These are phyloP conservation scores for Cyphomyrmex costatus DNA, from an alignment of 1,140 invertebrate species.

Conservation along the genomic window DNA sequence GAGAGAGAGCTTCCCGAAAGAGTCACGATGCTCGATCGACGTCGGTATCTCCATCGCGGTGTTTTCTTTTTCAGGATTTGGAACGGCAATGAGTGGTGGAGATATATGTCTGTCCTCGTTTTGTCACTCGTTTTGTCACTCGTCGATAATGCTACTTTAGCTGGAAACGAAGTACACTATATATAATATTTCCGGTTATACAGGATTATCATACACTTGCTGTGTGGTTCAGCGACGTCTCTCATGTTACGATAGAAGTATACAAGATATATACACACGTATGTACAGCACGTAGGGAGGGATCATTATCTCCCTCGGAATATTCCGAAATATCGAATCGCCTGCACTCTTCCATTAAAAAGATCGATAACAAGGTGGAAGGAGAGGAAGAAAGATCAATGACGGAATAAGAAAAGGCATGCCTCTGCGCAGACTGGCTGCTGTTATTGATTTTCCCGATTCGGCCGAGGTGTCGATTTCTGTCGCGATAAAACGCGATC, in stretches of 20 bases:
- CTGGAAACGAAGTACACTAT: slow-evolving; percentile 62
- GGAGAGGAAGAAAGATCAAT: slow-evolving; percentile 51
- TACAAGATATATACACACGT: slow-evolving; percentile 80
- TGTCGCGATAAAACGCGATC: neutral
- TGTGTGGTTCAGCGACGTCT: slow-evolving; percentile 56
- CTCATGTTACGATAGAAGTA: slow-evolving; percentile 68
- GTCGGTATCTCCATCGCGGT: slow-evolving; percentile 1
- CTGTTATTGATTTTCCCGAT: slow-evolving; percentile 41
- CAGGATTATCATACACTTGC: slow-evolving; percentile 75
- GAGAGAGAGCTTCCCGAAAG: neutral
- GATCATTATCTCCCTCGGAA: slow-evolving; percentile 53
- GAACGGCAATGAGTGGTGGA: neutral
- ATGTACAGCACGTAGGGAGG: slow-evolving; percentile 71
- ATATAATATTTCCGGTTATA: slow-evolving; percentile 60
- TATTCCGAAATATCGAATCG: slow-evolving; percentile 65
- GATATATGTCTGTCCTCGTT: slow-evolving; percentile 19
- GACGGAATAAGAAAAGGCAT: slow-evolving; percentile 73
- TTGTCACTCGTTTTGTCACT: slow-evolving; percentile 21
- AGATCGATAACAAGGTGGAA: slow-evolving; percentile 23
- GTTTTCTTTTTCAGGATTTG: neutral
- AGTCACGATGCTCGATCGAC: slow-evolving; percentile 8
- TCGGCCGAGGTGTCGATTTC: slow-evolving; percentile 48
- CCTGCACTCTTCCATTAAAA: slow-evolving; percentile 68
- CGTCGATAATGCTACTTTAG: slow-evolving; percentile 60
- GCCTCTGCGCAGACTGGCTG: slow-evolving; percentile 66